A percentile compares a stretch with the other conserved stretches of the same genome.
These are phyloP conservation scores for Peromyscus aztecus DNA, from an alignment of 2,797 vertebrate genomes.

Conservation along the genomic window DNA sequence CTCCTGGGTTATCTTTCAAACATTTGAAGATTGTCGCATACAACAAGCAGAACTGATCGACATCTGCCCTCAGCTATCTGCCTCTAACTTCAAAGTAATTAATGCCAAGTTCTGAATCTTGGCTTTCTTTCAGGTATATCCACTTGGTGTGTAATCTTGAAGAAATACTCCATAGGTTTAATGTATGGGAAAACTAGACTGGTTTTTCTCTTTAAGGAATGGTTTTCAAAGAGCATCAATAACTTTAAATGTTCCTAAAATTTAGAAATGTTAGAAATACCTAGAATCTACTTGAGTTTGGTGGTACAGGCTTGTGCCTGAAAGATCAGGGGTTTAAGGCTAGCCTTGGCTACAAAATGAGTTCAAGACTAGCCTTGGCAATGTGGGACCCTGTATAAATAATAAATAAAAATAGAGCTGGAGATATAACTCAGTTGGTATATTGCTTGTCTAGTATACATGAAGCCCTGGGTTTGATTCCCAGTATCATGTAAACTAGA, in stretches of 20 bases:
- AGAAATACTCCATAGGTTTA: background rate
- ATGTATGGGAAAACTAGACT: background rate
- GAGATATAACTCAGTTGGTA: background rate
- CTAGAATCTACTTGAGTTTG: background rate
- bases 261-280: slow-evolving; percentile 9
- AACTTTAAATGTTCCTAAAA: background rate
- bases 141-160: background rate
- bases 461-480: background rate
- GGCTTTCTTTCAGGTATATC: background rate
- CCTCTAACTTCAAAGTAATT: background rate
- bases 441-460: background rate
- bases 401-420: background rate
- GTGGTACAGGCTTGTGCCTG: background rate
- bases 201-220: background rate
- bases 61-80: background rate
- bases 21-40: background rate
- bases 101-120: background rate
- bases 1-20: background rate
- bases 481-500: background rate
- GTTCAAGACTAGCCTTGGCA: background rate
- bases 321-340: background rate
- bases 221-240: slow-evolving; percentile 10
- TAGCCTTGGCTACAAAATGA: background rate
- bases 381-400: background rate
- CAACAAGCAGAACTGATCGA: background rate